These are phyloP conservation scores for Oceanodroma leucorhoa DNA, from an alignment of 2,797 vertebrate genomes.

Conservation along the genomic window DNA sequence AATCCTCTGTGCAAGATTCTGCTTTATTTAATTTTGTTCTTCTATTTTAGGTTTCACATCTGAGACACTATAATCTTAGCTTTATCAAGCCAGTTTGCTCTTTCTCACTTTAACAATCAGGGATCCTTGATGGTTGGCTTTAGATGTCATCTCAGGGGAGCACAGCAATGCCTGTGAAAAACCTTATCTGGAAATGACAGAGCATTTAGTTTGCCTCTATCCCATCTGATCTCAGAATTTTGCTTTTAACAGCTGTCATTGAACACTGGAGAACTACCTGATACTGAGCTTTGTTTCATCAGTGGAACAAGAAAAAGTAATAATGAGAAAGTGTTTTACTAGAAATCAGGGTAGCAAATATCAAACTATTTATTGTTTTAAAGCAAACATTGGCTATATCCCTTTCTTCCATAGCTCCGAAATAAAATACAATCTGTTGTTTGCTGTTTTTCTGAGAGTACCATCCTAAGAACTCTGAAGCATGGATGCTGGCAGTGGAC, in stretches of 20 bases:
- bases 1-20: not conserved
- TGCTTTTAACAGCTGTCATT: conserved; percentile 9
- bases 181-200: conserved; percentile 52
- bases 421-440: not conserved
- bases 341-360: not conserved
- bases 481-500: not conserved
- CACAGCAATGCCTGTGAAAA: conserved; percentile 16
- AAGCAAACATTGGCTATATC: not conserved
- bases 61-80: conserved; percentile 32
- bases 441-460: not conserved
- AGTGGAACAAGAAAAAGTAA: not conserved
- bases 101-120: conserved; percentile 35
- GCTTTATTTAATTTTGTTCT: conserved; percentile 42
- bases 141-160: not conserved
- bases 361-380: not conserved
- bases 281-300: not conserved
- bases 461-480: not conserved
- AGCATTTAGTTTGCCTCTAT: conserved; percentile 28
- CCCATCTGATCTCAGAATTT: conserved; percentile 13
- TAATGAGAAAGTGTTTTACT: not conserved
- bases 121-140: conserved; percentile 15
- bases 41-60: conserved; percentile 44
- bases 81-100: conserved; percentile 51
- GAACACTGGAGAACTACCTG: not conserved
- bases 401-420: not conserved